Conservation (phyloP, 2,888 invertebrate genomes). For the Hydriomena furcata region DNA sequence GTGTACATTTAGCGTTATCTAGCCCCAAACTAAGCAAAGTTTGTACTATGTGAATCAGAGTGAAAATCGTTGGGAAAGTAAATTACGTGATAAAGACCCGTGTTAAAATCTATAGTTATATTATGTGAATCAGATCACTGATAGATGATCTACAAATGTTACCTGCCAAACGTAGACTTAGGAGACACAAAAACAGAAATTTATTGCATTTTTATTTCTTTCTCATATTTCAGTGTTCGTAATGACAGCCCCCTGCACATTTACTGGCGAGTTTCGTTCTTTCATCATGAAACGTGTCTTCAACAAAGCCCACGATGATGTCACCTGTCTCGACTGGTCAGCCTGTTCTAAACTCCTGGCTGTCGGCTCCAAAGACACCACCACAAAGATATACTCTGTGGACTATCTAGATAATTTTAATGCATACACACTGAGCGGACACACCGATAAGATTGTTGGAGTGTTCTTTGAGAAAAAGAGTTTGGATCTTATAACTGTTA, state of each 20-base stretch:
- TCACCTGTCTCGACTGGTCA: slow-evolving; percentile 96
- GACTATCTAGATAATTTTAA: slow-evolving; percentile 90
- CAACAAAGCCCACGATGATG: slow-evolving; percentile 91
- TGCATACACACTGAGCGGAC: slow-evolving; percentile 90
- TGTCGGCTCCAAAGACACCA: slow-evolving; percentile 95
- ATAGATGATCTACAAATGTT: too few relatives aligned
- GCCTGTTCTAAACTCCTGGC: slow-evolving; percentile 94
- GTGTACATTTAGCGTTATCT: too few relatives aligned
- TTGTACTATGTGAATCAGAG: too few relatives aligned
- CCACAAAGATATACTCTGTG: slow-evolving; percentile 92
- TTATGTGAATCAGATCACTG: too few relatives aligned
- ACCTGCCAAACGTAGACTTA: too few relatives aligned
- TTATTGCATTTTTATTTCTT: too few relatives aligned
- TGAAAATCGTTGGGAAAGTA: too few relatives aligned
- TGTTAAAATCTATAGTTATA: too few relatives aligned
- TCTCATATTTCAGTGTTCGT: slow-evolving; percentile 87
- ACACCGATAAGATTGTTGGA: slow-evolving; percentile 92
- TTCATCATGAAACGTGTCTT: slow-evolving; percentile 93
- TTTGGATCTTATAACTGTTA: slow-evolving; percentile 92
- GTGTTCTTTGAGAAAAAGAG: slow-evolving; percentile 95
- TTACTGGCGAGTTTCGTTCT: slow-evolving; percentile 92
- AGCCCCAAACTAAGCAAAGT: too few relatives aligned
- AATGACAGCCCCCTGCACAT: slow-evolving; percentile 92
- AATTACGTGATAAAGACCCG: too few relatives aligned
- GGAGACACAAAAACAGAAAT: too few relatives aligned